Evolutionary conservation across 2,113 vertebrate genomes (phyloP), one percentile per base, ranked within the genome.

Genomic region (Cinclus cinclus): DNA sequence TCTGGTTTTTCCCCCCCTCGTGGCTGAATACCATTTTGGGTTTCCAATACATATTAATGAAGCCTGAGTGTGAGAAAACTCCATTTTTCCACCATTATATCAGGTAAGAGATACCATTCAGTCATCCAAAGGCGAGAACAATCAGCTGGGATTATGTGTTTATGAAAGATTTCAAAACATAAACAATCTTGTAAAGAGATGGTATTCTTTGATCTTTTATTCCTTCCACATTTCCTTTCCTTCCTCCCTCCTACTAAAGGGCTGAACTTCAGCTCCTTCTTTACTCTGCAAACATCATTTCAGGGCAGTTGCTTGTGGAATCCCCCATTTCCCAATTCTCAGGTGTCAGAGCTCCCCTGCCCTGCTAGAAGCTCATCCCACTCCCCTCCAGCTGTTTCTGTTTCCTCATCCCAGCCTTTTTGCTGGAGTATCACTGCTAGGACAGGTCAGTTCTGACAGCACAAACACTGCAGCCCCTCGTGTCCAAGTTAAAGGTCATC

Each of bases 41-140:
- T 83, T 87, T 92, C 63, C 64, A 71, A 68, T 86, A 35, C 87
- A 90, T 92, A 94, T 89, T 90, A 92, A 96, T 76, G 80, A 85
- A 82, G 41, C 20, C 44, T 25, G 31, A 41, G 50, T 76, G 56
- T 80, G 50, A 85, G 60, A 81, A 71, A 94, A 33, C 84, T 35
- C 2, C 83, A 78, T 77, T 92, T 92, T 94, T 62, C 90, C 37
- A 75, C 31, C 16, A 27, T 71, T 69, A 5, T 0, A 42, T 53
- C 83, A 89, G 90, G 88, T 92, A 69, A 84, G 62, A 68, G 8
- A 58, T 1, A 52, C 35, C 47, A 27, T 49, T 83, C 74, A 91
- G 70, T 33, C 55, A 84, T 22, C 78, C 64, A 90, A 13, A 35
- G 52, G 41, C 9, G 9, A 74, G 86, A 89, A 60, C 5, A 6